These are phyloP conservation scores for Albula glossodonta DNA, from an alignment of 2,113 vertebrate genomes.

Conservation along the genomic window DNA sequence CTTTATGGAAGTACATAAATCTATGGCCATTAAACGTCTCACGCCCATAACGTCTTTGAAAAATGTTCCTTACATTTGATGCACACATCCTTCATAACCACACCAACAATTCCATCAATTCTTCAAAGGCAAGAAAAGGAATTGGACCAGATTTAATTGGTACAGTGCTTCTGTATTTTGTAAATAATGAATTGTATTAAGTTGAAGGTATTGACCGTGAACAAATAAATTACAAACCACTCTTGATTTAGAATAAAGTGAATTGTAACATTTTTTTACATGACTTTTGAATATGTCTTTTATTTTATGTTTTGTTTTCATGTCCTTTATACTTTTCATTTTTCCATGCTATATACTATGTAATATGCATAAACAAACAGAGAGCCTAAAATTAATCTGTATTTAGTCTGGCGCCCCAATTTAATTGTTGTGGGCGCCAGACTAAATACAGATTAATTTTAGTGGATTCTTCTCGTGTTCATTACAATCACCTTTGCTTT, in stretches of 20 bases:
- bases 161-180: not conserved
- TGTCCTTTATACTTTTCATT: not conserved
- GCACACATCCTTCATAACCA: not conserved
- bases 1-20: not conserved
- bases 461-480: not conserved
- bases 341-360: not conserved
- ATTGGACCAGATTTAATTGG: not conserved
- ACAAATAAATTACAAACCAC: not conserved
- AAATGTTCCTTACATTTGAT: not conserved
- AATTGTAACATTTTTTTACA: too few species aligned
- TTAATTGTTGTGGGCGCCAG: not conserved
- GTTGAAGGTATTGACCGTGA: not conserved
- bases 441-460: not conserved
- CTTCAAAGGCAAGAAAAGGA: not conserved
- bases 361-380: too few species aligned
- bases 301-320: not conserved
- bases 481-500: not conserved
- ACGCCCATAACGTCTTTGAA: not conserved
- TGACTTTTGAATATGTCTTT: not conserved
- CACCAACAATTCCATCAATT: not conserved
- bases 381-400: too few species aligned
- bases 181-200: not conserved
- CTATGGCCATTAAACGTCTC: not conserved
- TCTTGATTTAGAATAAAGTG: not conserved
- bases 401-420: too few species aligned